Conservation (phyloP, 2,113 vertebrate species). For the Phoenicopterus ruber region DNA sequence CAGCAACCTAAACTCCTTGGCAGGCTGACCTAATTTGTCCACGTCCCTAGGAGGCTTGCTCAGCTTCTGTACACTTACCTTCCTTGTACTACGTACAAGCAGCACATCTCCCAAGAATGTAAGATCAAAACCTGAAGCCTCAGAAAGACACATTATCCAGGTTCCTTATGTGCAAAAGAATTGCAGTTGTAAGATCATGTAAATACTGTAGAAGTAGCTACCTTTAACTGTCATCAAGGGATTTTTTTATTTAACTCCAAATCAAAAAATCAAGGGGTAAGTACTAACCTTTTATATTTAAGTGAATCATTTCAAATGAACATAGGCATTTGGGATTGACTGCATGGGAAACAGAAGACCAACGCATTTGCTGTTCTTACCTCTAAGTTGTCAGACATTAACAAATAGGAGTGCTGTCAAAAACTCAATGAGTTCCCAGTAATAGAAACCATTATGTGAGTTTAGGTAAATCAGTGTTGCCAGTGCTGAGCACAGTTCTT, state of each 20-base stretch:
- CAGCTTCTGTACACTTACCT: background rate
- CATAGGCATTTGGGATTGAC: background rate
- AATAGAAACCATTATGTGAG: background rate
- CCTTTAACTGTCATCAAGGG: background rate
- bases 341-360: background rate
- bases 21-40: background rate
- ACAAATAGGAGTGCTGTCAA: background rate
- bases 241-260: background rate
- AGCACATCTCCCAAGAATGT: background rate
- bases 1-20: background rate
- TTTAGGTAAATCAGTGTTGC: background rate
- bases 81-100: background rate
- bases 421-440: background rate
- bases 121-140: background rate
- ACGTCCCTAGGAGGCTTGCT: background rate
- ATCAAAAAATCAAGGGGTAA: background rate
- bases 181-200: background rate
- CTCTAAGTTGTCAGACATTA: background rate
- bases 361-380: rapidly evolving
- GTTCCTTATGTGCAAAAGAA: background rate
- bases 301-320: background rate
- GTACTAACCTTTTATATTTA: background rate
- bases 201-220: background rate
- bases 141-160: background rate
- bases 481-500: background rate